Conservation (phyloP, 2,113 vertebrate species). For the Ancistrus triradiatus region DNA sequence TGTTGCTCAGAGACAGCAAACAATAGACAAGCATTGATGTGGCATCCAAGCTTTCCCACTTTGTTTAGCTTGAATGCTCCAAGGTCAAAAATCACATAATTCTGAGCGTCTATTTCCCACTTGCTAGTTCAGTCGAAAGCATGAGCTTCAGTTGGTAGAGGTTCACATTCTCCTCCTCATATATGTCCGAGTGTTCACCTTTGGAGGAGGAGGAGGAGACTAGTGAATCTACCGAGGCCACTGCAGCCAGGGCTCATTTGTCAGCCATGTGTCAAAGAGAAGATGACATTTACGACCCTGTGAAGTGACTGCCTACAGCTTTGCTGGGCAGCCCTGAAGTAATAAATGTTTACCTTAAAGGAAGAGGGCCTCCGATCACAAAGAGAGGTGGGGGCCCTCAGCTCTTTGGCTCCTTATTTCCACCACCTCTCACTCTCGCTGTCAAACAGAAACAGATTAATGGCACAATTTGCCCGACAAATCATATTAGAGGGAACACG, state of each 20-base stretch:
- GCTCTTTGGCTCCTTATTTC: constrained; percentile 79
- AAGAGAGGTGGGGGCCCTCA: constrained; percentile 68
- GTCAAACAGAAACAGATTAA: constrained; percentile 86
- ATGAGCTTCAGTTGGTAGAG: constrained; percentile 13
- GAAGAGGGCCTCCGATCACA: constrained; percentile 70
- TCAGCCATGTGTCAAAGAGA: constrained; percentile 91
- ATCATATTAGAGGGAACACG: constrained; percentile 86
- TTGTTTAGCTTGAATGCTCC: no score
- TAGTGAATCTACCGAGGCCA: constrained; percentile 53
- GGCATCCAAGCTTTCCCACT: no score
- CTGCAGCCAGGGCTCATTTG: constrained; percentile 83
- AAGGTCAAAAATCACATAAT: no score
- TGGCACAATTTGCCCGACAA: constrained; percentile 92
- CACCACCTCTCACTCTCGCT: constrained; percentile 66
- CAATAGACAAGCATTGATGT: no score
- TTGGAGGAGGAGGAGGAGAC: constrained; percentile 47
- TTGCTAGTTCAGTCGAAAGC: constrained; percentile 13
- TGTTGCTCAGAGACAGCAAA: no score
- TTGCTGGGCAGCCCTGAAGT: constrained; percentile 84
- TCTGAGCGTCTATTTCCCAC: no score
- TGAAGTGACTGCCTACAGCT: constrained; percentile 88
- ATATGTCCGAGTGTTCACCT: constrained; percentile 43
- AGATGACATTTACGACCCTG: constrained; percentile 96
- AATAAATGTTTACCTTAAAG: constrained; percentile 98
- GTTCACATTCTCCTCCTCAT: constrained; percentile 28